phyloP scores from a whole-genome alignment of 2,888 invertebrate genomes.

The Pheosia gnoma region DNA sequence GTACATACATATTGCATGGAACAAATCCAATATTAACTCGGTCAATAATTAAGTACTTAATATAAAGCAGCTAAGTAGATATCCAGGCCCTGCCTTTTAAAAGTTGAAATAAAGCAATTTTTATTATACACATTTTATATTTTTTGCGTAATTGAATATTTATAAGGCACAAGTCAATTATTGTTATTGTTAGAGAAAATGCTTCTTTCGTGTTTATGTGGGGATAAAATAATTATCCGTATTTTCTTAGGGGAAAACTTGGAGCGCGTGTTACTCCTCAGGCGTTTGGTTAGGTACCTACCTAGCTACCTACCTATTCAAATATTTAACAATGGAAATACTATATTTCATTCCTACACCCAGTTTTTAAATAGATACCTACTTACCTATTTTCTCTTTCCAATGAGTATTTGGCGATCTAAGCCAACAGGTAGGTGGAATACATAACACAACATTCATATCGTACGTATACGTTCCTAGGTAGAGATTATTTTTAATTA shows the following conservation, averaged over 20 bases:
- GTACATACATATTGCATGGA: too few relatives aligned
- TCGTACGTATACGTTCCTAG: too few relatives aligned
- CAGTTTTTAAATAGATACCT: too few relatives aligned
- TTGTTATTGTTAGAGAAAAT: conserved; percentile 48
- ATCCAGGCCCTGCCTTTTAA: too few relatives aligned
- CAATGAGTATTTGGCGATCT: background rate
- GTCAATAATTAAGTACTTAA: too few relatives aligned
- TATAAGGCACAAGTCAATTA: conserved; percentile 40
- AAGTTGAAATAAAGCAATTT: background rate
- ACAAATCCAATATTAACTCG: too few relatives aligned
- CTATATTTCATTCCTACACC: conserved; percentile 49
- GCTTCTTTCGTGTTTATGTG: conserved; percentile 49
- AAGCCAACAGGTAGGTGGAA: background rate
- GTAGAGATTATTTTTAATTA: too few relatives aligned
- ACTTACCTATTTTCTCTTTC: background rate
- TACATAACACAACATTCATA: too few relatives aligned
- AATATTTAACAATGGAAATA: conserved; percentile 61
- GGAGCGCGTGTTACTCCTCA: conserved; percentile 52
- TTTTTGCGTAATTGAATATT: conserved; percentile 20
- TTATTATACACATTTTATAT: conserved; percentile 9
- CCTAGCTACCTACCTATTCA: too few relatives aligned
- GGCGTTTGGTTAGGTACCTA: conserved; percentile 41
- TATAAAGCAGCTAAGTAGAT: too few relatives aligned
- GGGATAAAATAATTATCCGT: conserved; percentile 59
- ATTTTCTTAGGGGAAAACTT: conserved; percentile 65